Evolutionary conservation across 1,140 invertebrate species (phyloP), one percentile per base, ranked within the genome.

Genomic region (Gonatopus flavifemur): DNA sequence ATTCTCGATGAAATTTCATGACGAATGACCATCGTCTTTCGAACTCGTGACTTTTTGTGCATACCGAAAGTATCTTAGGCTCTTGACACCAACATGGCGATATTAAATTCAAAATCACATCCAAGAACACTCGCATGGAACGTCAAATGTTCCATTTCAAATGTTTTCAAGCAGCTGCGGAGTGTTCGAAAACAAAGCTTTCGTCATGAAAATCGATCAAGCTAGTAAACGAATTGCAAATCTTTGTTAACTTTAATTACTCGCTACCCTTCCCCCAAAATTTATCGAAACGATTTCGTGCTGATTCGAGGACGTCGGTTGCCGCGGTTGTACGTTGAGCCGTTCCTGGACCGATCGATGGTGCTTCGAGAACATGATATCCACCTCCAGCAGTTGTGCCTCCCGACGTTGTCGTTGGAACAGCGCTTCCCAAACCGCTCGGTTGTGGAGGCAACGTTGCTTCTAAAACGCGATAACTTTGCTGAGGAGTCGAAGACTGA

Each of bases 261-360:
- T 67, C 61, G 42, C 66, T 65, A 33, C 69, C 66, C 42, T 80
- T 80, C 39, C 88, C 88, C 91, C 91, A 94, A 74, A 93, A 93
- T 62, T 91, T 86, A 76, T 93, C 89, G 63, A 91, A 91, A 49
- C 90, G 84, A 69, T 86, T 89, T 48, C 88, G 84, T 52, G 91
- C 90, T 62, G 88, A 86, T 66, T 93, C 89, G 19, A 93, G 77
- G 19, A 90, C 87, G 60, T 92, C 89, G 16, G 86, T 85, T 4
- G 90, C 88, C 58, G 84, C 57, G 0, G 32, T 66, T n/a, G 80
- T 72, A 71, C 83, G 67, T 44, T 70, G 73, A 45, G 66, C 65
- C 39, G 69, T 66, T 22, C 69, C 68, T 25, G 68, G 72, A 55
- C 63, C 67, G 32, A 70, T 60, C 62, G 51, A 28, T 8, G 80